Evolutionary conservation across 2,888 invertebrate species (phyloP), one percentile per base, ranked within the genome.

Genomic region (Napeogenes inachia): DNA sequence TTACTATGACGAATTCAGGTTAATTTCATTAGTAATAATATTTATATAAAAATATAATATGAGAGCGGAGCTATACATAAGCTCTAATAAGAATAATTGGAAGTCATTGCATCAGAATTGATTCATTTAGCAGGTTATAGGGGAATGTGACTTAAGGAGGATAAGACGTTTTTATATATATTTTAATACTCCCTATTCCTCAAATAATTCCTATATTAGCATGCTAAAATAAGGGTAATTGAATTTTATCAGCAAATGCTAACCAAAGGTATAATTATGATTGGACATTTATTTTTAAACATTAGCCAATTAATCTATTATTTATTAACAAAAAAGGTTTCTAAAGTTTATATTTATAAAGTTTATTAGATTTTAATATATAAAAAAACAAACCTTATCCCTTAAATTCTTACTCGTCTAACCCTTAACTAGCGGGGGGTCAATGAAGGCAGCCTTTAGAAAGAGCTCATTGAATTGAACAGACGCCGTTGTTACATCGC

Each of bases 91-190:
- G 64, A 64, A 63, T 68, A 65, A 60, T 61, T 60, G 64, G 60
- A 59, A 63, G 55, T 58, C 57, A 65, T 62, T 61, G 60, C 63
- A 65, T 67, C 66, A 62, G 59, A 63, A 60, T 67, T 68, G 68
- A 66, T 65, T 67, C 60, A 68, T 63, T 68, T 68, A 68, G 57
- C 62, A 56, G 50, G 47, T 45, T 45, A 33, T 35, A 45, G 21
- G 53, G 33, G 35, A 35, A 45, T 42, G 33, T 13, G 54, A 32
- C 45, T 30, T 45, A 59, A 30, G 5, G 33, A 46, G 53, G 33
- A 35, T 30, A 30, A 6, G 50, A 50, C 30, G 6, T 50, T 21
- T n/a, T 21, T 0, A 47, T 30, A 10, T 21, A 50, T 50, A 50
- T 30, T 30, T 4, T 50, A 10, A 30, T 13, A 50, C 10, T 10